Evolutionary conservation across 2,888 invertebrate genomes (phyloP), one percentile per base, ranked within the genome.

Genomic region (Galeruca laticollis): DNA sequence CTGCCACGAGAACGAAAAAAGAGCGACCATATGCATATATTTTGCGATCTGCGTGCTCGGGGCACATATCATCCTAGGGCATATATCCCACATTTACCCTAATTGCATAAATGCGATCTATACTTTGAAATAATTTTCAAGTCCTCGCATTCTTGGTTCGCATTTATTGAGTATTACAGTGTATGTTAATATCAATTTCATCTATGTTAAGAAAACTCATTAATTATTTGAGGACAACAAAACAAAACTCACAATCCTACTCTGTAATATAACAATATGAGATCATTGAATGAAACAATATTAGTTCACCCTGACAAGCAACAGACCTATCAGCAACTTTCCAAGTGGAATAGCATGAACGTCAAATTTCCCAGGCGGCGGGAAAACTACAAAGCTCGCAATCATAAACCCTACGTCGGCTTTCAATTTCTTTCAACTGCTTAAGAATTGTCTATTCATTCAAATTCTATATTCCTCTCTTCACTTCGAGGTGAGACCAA

Each of bases 381-480:
- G 59, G 62, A 73, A 72, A 72, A 73, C 73, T 75, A 65, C 68
- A 69, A 69, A 61, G 69, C 70, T 61, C 71, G 73, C 73, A 71
- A 68, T 69, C 73, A 69, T 73, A 75, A 74, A 69, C 69, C 67
- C 66, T 65, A 68, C 71, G 69, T 65, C 18, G 56, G 35, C 56
- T 74, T 70, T 71, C 75, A 73, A 74, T 75, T 73, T 70, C 62
- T 35, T 68, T 72, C 70, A 70, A 62, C 68, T 68, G 70, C 68
- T 47, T 54, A 70, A 73, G 70, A 73, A 74, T 75, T 70, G 70
- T 69, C 69, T 67, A 71, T 73, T 72, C 75, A 73, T 75, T 76
- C 74, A 73, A 74, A 76, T 75, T 74, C 71, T 73, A 64, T 60
- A 68, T 70, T 57, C 62, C 40, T 54, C 49, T 51, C 52, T 33